Percentiles rank a stretch among this genome's conserved stretches.
Conservation (phyloP, 2,888 invertebrate species). For the Theretra japonica region DNA sequence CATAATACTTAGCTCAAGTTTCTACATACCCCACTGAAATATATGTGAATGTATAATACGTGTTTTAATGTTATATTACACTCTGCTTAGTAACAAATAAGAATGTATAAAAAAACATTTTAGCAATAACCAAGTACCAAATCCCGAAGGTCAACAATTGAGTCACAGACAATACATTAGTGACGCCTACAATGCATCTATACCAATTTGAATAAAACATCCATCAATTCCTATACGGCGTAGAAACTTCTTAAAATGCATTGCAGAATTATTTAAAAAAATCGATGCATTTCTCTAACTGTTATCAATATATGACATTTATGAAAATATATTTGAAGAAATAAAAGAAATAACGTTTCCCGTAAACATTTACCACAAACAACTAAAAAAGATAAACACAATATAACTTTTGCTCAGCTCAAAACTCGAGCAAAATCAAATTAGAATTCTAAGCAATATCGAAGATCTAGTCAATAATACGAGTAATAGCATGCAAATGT, state of each 20-base stretch:
- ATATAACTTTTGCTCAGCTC: too few species aligned
- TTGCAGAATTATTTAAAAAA: neutral
- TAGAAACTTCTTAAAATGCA: neutral
- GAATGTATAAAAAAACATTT: neutral
- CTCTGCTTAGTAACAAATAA: neutral
- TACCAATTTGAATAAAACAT: neutral
- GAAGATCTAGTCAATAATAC: neutral
- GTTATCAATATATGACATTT: too few species aligned
- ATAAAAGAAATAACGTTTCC: too few species aligned
- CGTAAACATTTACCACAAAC: too few species aligned
- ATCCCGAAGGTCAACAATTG: conserved; percentile 7
- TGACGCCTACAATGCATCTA: conserved; percentile 23
- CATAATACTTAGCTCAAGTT: too few species aligned
- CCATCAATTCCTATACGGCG: neutral
- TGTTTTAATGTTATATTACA: neutral
- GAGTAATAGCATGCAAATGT: too few species aligned
- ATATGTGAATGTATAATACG: too few species aligned
- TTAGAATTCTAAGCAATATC: neutral
- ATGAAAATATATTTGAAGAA: too few species aligned
- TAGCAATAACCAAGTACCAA: neutral
- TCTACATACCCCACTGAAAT: too few species aligned
- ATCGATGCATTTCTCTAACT: neutral
- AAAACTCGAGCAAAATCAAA: neutral
- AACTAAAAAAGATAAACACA: too few species aligned
- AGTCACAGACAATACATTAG: conserved; percentile 15